Evolutionary conservation across 2,888 invertebrate species (phyloP), one percentile per base, ranked within the genome.

Genomic region (Orthosia gothica): DNA sequence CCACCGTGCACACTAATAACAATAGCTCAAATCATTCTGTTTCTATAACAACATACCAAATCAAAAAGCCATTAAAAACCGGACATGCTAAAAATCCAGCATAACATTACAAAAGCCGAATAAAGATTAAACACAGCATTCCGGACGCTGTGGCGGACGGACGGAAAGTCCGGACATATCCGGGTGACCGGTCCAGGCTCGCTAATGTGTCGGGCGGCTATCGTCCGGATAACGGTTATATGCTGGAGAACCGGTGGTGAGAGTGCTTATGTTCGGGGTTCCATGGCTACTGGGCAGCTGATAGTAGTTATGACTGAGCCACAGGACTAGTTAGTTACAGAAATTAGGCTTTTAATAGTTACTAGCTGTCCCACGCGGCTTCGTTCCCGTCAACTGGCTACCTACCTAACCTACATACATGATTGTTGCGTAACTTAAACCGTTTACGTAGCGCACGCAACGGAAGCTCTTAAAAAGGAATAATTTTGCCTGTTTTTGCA

Each of bases 171-270:
- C 72, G 57, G 66, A 40, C 66, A 61, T 54, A 52, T 66, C 73
- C 57, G 70, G 67, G 64, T 45, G 65, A 65, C 85, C 74, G 75
- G 76, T 63, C 65, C 45, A 67, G 57, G 52, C 61, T 52, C 65
- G 64, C 57, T 85, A 85, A 85, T 85, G 84, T 82, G 82, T 68
- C 72, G 82, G 79, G 52, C 77, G 76, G 71, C 70, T 84, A 85
- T 84, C 76, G 47, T 50, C 68, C 69, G 72, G 78, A 69, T 76
- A 72, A 63, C 57, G 45, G 67, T 70, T 68, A 71, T 75, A 63
- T 75, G 66, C n/a, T 64, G 50, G 49, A 55, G 61, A 58, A 59
- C 45, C 54, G 32, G 54, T 20, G 54, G 26, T n/a, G n/a, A n/a
- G n/a, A n/a, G n/a, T 57, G 75, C 40, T 70, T 68, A 62, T 62